Evolutionary conservation across 2,888 invertebrate genomes (phyloP), one percentile per base, ranked within the genome.

Genomic region (Acleris laterana): DNA sequence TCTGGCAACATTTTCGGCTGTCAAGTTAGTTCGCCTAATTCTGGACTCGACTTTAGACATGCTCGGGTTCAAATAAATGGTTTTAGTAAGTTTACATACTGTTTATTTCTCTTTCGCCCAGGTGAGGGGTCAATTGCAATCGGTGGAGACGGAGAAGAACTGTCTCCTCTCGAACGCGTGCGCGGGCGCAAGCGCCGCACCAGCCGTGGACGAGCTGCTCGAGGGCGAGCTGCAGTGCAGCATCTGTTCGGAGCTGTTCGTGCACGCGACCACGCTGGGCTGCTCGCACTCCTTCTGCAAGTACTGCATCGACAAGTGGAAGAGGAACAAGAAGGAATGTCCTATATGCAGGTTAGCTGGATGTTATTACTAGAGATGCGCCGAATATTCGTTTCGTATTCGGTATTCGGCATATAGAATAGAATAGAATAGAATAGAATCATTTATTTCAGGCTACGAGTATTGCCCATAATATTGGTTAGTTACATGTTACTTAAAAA

Each of bases 231-330:
- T 95, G 28, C 94, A 94, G 69, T 96, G 95, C 76, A 93, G 94
- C 63, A 94, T 96, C 60, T 96, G 95, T 77, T 94, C 93, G 57
- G 95, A 95, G 79, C 83, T 96, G 17, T 95, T 95, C 79, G 88
- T 95, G 5, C 89, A 93, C 84, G 94, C 95, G 0, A 93, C 93
- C 17, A 94, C 95, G 0, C 78, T 95, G n/a, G 94, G 93, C 74
- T 96, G 96, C 78, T 93, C 94, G 0, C 96, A 96, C 74, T 94
- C 94, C 0, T 95, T 94, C 76, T 96, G 96, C 76, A 85, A 89
- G 20, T 83, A 90, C 71, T 96, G 96, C 75, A 95, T 96, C 58
- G 79, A 83, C 1, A 79, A 85, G 53, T 96, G 96, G 96, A 92
- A 89, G 72, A 93, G 90, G 58, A 94, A 93, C 71, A 93, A 94